Evolutionary conservation across 2,113 vertebrate genomes (phyloP), one percentile per base, ranked within the genome.

Genomic region (Barnardius zonarius): DNA sequence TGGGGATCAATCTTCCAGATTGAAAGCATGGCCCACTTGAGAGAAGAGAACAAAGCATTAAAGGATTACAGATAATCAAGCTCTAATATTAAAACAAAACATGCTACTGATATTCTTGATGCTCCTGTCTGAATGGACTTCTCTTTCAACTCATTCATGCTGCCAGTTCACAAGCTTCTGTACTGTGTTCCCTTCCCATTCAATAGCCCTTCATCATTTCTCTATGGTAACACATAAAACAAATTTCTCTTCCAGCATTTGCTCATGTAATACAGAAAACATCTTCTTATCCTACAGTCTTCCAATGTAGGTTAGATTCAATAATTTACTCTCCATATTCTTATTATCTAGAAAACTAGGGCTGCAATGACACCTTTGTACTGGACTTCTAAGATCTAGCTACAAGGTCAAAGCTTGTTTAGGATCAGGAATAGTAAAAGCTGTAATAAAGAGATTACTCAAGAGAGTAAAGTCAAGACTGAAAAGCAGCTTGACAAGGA

Each of bases 91-190:
- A 62, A 84, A 72, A 54, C 41, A 48, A 76, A 37, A 2, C 7
- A 23, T 1, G 5, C 17, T 49, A 31, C 28, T 76, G 57, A 67
- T 83, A 75, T 30, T 80, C 66, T 64, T 94, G 70, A 76, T 67
- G 33, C 7, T 86, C 41, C 31, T 77, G 39, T 28, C 35, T 81
- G 75, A 95, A 88, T 28, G 35, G 61, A 73, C 72, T 93, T 91
- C 41, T 61, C 81, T 96, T 91, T 95, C 74, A 94, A 91, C 62
- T 64, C 88, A 61, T 63, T 93, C 49, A 78, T 20, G 51, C 59
- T 90, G 67, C 37, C 51, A 83, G 13, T 37, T 94, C 59, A 57
- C 23, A 83, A 88, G 78, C 59, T 70, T 51, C 35, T 68, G 17
- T 51, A 54, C 33, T 69, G 62, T 48, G 24, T 15, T 81, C 61